Evolutionary conservation across 35 echinoderm and acorn worm genomes (phyloP), one percentile per base, ranked within the genome.

Genomic region (Heliocidaris erythrogramma): DNA sequence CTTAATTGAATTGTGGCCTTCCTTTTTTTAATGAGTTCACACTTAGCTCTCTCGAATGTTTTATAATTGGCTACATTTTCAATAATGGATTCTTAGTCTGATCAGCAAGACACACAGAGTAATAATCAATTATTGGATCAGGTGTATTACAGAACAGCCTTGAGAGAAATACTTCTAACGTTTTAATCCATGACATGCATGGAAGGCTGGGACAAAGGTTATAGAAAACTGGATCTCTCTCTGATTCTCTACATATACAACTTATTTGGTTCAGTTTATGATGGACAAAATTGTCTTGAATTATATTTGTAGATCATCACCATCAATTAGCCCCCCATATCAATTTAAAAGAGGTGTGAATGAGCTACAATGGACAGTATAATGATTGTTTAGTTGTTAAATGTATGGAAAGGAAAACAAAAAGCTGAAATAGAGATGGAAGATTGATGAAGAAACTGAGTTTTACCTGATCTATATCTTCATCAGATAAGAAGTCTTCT

Each of bases 401-500:
- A 42, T 42, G 21, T 78, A n/a, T 78, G 21, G 18, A 21, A 78
- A 78, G 65, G 27, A 78, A 27, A 27, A 42, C 35, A 27, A 78
- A 27, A n/a, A 78, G 21, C 65, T 27, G 5, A 18, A 78, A 78
- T 24, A n/a, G 65, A 78, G 21, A 27, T 78, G 7, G 2, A 56
- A 27, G 61, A 71, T 27, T 8, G 60, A 78, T 78, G 65, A 56
- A 17, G 31, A 89, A 31, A 17, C 7, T 47, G 49, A 49, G 29
- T 12, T 59, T 92, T 92, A 92, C 91, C 50, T 92, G 91, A 48
- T 92, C 86, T 7, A 30, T 88, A 84, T 96, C 95, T 49, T 96
- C 95, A 94, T 96, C 95, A 42, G 95, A 96, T 30, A 96, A 60
- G 48, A 88, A 85, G 30, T 96, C 95, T 16, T 96, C 93, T 59